Percentiles rank a stretch among this genome's conserved stretches.
These are phyloP conservation scores for Volucella zonaria DNA, from an alignment of 2,888 invertebrate genomes.

Conservation along the genomic window DNA sequence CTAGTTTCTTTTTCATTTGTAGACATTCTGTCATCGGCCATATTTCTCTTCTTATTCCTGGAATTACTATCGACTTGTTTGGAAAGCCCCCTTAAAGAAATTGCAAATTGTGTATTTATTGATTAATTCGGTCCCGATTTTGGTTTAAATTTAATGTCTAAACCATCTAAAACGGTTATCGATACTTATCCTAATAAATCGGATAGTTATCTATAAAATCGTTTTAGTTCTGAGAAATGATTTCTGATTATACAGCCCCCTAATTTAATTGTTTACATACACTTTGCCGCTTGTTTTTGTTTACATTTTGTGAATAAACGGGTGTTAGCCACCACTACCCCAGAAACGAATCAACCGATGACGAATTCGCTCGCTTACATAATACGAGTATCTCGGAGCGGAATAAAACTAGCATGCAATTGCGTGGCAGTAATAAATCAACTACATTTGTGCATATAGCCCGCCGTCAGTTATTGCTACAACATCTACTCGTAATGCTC, in stretches of 20 bases:
- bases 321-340: too few relatives aligned
- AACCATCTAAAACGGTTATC: constrained; percentile 7
- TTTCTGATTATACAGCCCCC: constrained; percentile 11
- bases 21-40: constrained; percentile 4
- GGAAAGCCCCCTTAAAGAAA: not conserved
- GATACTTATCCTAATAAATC: constrained; percentile 4
- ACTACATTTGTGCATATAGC: constrained; percentile 57
- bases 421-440: constrained; percentile 50
- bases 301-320: constrained; percentile 24
- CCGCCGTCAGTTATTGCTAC: constrained; percentile 28
- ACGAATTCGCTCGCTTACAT: constrained; percentile 55
- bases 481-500: constrained; percentile 21
- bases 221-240: constrained; percentile 21
- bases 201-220: not conserved
- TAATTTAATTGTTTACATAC: constrained; percentile 25
- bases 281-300: constrained; percentile 25
- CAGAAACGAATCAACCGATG: constrained; percentile 36
- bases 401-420: constrained; percentile 29
- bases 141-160: constrained; percentile 4
- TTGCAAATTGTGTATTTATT: constrained; percentile 12
- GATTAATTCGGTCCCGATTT: not conserved
- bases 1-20: not conserved
- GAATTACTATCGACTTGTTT: constrained; percentile 6
- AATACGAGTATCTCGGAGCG: constrained; percentile 35
- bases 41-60: not conserved